These are phyloP conservation scores for Alitta virens DNA, from an alignment of 2,888 invertebrate species.

Conservation along the genomic window DNA sequence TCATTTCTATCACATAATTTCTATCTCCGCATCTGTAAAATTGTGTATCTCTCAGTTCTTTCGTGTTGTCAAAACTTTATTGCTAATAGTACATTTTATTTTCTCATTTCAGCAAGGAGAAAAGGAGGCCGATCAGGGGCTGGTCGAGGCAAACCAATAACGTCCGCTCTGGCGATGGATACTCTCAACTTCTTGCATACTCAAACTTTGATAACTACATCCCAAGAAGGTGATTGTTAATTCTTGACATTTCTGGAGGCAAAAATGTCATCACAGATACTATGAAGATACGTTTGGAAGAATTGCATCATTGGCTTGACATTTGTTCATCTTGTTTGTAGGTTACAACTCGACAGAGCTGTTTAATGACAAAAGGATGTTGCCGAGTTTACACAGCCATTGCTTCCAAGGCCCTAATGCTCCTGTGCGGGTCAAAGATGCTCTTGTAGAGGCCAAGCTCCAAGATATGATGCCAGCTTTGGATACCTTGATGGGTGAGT, in stretches of 20 bases:
- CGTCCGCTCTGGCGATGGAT: constrained; percentile 42
- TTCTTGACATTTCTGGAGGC: too few species aligned
- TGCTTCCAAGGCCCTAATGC: constrained; percentile 7
- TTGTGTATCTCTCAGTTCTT: too few species aligned
- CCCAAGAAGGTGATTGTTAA: constrained; percentile 22
- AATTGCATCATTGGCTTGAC: too few species aligned
- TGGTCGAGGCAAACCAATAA: constrained; percentile 10
- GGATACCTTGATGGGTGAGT: not conserved
- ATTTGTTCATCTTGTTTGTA: constrained; percentile 1
- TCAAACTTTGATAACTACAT: constrained; percentile 36
- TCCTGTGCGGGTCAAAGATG: not conserved
- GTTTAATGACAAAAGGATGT: constrained; percentile 29
- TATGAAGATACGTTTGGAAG: too few species aligned
- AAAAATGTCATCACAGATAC: too few species aligned
- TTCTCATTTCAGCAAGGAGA: constrained; percentile 8
- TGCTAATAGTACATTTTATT: too few species aligned
- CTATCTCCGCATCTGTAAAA: too few species aligned
- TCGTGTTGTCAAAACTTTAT: too few species aligned
- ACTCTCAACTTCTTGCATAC: constrained; percentile 51
- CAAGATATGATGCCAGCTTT: not conserved
- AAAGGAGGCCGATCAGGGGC: not conserved
- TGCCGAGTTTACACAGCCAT: constrained; percentile 9
- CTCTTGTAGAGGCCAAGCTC: not conserved
- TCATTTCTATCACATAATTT: too few species aligned
- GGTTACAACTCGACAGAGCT: constrained; percentile 22